Conservation (phyloP, 2,113 vertebrate genomes). For the Xiphophorus maculatus region DNA sequence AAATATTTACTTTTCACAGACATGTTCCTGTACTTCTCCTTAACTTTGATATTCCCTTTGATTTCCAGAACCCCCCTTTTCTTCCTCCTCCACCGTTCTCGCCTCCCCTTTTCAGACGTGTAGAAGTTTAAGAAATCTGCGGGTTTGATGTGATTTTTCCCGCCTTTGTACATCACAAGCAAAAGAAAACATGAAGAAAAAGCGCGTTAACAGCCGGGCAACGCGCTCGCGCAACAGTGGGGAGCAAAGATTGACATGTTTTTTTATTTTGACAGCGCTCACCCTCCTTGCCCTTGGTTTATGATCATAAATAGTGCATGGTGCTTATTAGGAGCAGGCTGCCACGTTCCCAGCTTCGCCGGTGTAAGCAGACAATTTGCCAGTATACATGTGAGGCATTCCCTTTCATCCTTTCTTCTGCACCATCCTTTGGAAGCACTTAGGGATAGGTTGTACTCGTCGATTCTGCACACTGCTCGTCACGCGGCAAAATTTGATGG, state of each 20-base stretch:
- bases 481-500: slow-evolving; percentile 67
- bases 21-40: slow-evolving; percentile 58
- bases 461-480: slow-evolving; percentile 63
- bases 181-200: not conserved
- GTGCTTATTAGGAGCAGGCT: slow-evolving; percentile 76
- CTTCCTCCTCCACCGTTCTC: not conserved
- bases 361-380: slow-evolving; percentile 77
- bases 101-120: slow-evolving; percentile 51
- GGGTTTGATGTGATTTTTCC: slow-evolving; percentile 75
- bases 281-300: slow-evolving; percentile 74
- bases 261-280: slow-evolving; percentile 78
- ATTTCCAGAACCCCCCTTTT: slow-evolving; percentile 47
- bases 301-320: slow-evolving; percentile 83
- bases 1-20: slow-evolving; percentile 76
- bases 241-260: slow-evolving; percentile 78
- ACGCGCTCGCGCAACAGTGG: slow-evolving; percentile 67
- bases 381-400: slow-evolving; percentile 77
- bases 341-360: slow-evolving; percentile 56
- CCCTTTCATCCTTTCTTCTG: slow-evolving; percentile 70
- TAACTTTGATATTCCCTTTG: slow-evolving; percentile 81
- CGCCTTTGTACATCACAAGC: slow-evolving; percentile 81
- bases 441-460: slow-evolving; percentile 56
- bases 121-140: slow-evolving; percentile 71
- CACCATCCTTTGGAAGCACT: slow-evolving; percentile 69
- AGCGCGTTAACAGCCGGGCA: slow-evolving; percentile 70